Conservation (phyloP, 2,888 invertebrate species). For the Dolichomitus sp. region DNA sequence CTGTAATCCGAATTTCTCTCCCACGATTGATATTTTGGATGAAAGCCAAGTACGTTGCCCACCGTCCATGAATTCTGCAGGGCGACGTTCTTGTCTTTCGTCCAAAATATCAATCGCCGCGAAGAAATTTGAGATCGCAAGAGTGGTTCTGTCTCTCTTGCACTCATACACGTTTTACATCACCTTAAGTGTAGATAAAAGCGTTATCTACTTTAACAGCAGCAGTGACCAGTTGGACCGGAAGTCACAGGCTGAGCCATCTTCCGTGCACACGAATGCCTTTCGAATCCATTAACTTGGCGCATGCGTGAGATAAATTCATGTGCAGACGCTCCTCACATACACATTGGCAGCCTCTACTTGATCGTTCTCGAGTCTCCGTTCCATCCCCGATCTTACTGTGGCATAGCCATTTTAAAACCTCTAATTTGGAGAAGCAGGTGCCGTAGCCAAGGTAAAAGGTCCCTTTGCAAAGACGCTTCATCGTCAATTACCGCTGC, state of each 20-base stretch:
- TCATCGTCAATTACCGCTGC: not conserved
- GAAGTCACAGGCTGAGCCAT: constrained; percentile 11
- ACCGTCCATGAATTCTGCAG: too few species aligned
- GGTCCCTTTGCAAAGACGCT: not conserved
- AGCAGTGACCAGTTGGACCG: not conserved
- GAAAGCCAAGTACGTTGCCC: too few species aligned
- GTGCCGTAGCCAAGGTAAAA: constrained; percentile 37
- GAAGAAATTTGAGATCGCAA: too few species aligned
- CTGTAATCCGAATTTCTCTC: too few species aligned
- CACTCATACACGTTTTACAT: too few species aligned
- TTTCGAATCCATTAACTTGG: not conserved
- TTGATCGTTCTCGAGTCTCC: constrained; percentile 4
- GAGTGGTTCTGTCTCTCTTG: too few species aligned
- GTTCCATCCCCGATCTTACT: constrained; percentile 12
- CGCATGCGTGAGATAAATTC: not conserved
- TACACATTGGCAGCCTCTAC: not conserved
- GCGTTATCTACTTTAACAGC: not conserved
- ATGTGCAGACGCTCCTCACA: not conserved
- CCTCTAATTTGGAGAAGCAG: constrained; percentile 30
- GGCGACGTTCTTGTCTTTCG: too few species aligned
- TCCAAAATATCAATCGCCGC: too few species aligned
- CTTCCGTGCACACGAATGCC: not conserved
- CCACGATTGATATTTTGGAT: too few species aligned
- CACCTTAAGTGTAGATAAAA: not conserved
- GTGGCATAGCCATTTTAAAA: constrained; percentile 30